A percentile compares a stretch with the other conserved stretches of the same genome.
These are phyloP conservation scores for Jacana jacana DNA, from an alignment of 2,113 vertebrate genomes.

Conservation along the genomic window DNA sequence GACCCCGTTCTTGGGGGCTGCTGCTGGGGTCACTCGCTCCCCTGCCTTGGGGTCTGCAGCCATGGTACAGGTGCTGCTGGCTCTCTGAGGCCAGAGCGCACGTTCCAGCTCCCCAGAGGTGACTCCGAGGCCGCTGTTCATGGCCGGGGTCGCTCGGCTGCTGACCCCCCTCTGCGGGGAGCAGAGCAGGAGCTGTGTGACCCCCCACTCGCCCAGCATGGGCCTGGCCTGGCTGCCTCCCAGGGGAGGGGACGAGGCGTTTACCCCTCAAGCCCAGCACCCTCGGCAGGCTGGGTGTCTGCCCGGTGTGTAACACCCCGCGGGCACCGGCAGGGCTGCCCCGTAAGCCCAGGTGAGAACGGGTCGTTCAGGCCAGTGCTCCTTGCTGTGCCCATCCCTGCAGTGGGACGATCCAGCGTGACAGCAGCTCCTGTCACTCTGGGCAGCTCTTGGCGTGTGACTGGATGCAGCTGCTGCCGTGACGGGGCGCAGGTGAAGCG, in stretches of 20 bases:
- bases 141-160: background rate
- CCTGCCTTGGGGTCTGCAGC: background rate
- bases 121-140: background rate
- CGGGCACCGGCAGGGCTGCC: background rate
- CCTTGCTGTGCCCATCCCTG: fast-evolving
- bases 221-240: background rate
- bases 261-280: no score
- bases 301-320: background rate
- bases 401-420: fast-evolving
- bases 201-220: fast-evolving
- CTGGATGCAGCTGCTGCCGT: background rate
- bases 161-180: background rate
- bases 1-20: background rate
- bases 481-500: background rate
- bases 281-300: background rate
- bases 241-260: background rate
- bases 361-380: background rate
- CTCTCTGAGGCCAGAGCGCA: background rate
- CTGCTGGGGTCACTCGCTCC: background rate
- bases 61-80: no score
- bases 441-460: fast-evolving
- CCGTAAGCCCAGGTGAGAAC: fast-evolving
- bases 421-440: background rate
- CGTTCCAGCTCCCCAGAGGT: background rate
- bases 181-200: background rate